phyloP scores from a whole-genome alignment of 2,888 invertebrate species.

The Platynereis dumerilii region DNA sequence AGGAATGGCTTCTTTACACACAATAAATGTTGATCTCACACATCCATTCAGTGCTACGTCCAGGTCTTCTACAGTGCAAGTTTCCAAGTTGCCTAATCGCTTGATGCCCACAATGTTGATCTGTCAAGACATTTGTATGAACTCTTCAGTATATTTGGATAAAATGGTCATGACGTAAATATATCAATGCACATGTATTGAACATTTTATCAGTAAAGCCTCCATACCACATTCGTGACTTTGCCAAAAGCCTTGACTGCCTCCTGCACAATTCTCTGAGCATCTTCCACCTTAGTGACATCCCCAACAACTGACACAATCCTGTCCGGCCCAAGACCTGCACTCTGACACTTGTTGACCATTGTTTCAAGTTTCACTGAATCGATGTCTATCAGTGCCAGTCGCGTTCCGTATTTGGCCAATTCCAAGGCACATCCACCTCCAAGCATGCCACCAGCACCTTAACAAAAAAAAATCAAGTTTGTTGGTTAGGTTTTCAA shows the following conservation, averaged over 20 bases:
- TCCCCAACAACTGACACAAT: background rate
- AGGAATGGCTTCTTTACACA: conserved; percentile 6
- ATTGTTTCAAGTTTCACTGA: conserved; percentile 4
- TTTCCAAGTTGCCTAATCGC: conserved; percentile 5
- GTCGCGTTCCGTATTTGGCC: conserved; percentile 1
- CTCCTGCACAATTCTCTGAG: background rate
- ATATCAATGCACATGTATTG: too few species aligned
- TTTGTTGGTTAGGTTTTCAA: too few species aligned
- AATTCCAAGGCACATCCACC: conserved; percentile 5
- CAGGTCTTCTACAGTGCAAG: conserved; percentile 4
- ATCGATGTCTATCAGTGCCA: conserved; percentile 1
- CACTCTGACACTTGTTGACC: background rate
- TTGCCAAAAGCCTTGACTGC: conserved; percentile 1
- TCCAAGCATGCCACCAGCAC: conserved; percentile 7
- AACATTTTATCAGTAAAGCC: too few species aligned
- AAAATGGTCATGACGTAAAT: too few species aligned
- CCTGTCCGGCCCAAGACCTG: background rate
- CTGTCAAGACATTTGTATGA: too few species aligned
- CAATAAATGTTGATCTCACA: conserved; percentile 4
- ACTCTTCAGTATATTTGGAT: too few species aligned
- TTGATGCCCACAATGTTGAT: conserved; percentile 2
- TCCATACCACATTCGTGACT: background rate
- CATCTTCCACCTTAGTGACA: background rate
- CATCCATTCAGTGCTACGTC: conserved; percentile 7
- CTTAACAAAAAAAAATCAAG: too few species aligned